A percentile compares a stretch with the other conserved stretches of the same genome.
These are phyloP conservation scores for Cepaea nemoralis DNA, from an alignment of 1,140 invertebrate genomes.

Conservation along the genomic window DNA sequence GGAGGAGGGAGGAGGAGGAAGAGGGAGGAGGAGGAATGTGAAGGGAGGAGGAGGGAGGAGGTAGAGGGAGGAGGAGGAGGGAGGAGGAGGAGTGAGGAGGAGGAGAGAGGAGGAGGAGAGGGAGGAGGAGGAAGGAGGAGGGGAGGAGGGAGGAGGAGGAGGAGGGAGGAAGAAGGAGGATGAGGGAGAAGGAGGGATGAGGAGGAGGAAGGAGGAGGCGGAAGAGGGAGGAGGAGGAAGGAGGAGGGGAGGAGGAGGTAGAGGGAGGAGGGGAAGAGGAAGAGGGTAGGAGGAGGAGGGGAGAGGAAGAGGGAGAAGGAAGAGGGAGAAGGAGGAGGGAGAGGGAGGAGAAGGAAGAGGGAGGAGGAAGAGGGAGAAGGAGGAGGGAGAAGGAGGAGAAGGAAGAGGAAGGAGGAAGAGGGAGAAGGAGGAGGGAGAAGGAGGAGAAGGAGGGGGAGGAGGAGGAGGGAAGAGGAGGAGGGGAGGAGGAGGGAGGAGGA, in stretches of 20 bases:
- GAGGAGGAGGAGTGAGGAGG: no score
- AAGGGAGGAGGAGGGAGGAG: no score
- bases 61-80: background rate
- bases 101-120: background rate
- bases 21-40: background rate
- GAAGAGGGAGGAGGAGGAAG: background rate
- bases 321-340: background rate
- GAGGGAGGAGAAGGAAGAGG: background rate
- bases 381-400: slow-evolving; percentile 35
- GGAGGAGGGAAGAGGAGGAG: background rate
- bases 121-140: background rate
- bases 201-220: no score
- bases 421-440: slow-evolving; percentile 21
- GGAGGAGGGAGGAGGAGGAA: background rate
- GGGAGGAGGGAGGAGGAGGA: no score
- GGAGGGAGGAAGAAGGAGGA: no score
- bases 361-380: slow-evolving; percentile 12
- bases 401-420: slow-evolving; percentile 26
- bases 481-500: background rate
- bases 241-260: background rate
- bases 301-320: background rate
- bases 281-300: no score
- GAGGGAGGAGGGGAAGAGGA: slow-evolving; percentile 1
- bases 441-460: slow-evolving; percentile 1
- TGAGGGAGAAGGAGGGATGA: no score